Evolutionary conservation across 2,888 invertebrate species (phyloP).

Genomic region (Erebia aethiops): DNA sequence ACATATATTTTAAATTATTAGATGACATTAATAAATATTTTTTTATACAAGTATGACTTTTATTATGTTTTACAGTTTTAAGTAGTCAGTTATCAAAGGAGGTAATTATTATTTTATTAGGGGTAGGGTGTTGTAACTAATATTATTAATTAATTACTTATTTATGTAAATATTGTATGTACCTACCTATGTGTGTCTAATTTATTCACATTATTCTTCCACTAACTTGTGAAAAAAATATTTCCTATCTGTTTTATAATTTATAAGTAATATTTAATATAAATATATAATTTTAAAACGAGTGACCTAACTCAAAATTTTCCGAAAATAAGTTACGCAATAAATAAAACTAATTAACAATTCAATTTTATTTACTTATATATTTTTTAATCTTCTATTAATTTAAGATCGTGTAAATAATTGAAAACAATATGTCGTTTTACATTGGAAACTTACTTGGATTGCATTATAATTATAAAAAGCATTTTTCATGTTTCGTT

Average conservation of each 20-base stretch:
- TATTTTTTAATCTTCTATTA: too few species aligned
- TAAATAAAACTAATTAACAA: too few species aligned
- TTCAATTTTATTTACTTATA: too few species aligned
- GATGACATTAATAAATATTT: constrained; percentile 22
- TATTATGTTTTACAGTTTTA: constrained; percentile 38
- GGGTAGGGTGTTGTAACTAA: constrained; percentile 33
- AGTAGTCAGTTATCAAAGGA: constrained; percentile 35
- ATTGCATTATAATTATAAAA: not conserved
- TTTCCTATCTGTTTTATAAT: not conserved
- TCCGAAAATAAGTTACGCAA: not conserved
- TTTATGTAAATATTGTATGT: constrained; percentile 17
- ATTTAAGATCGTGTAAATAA: too few species aligned
- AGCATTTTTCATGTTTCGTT: not conserved
- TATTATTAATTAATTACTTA: constrained; percentile 17
- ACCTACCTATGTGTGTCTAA: not conserved
- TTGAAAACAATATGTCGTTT: not conserved
- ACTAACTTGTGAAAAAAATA: not conserved
- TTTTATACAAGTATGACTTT: constrained; percentile 36
- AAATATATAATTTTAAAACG: not conserved
- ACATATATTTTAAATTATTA: not conserved
- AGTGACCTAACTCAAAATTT: not conserved
- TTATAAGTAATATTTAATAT: not conserved
- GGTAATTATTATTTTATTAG: constrained; percentile 34
- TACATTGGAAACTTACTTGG: not conserved
- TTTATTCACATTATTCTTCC: not conserved